Evolutionary conservation across 1,140 invertebrate genomes (phyloP), one percentile per base, ranked within the genome.

Genomic region (Aphidius gifuensis): DNA sequence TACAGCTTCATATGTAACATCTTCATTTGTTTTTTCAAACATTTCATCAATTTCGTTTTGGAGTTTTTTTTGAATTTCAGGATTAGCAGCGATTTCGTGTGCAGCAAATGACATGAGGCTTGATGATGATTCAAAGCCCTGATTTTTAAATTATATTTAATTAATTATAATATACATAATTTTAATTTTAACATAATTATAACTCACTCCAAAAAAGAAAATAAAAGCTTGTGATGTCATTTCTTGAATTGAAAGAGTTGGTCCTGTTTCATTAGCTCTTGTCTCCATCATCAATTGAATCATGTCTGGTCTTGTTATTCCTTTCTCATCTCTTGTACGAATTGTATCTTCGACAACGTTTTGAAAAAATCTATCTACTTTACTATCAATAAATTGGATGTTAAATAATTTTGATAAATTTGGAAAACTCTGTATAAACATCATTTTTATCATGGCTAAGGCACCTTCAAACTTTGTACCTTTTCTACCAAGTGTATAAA

Each of bases 51-150:
- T 80, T 74, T 88, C 86, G 59, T 83, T 72, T 58, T 80, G 78
- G 39, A 89, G 67, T 70, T 78, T 81, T 9, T 82, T 73, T 69
- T 89, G 86, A 23, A 84, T 68, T 3, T 84, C 79, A 4, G 78
- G 80, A 70, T 87, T 80, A 16, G 82, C 62, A 1, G 86, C 83
- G 32, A 90, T 68, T 50, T 83, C 64, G 61, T 80, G 81, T 1
- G 72, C 44, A 4, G 72, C 65, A 55, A 74, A 76, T 6, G 73
- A 66, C 9, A 85, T 66, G 0, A 80, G 61, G 21, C 72, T 74
- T 5, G 81, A 72, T 3, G 82, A 80, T 6, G 75, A 82, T 42
- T 83, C 82, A 57, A 80, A 84, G 5, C 82, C 83, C 16, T 16
- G 16, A 16, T 16, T 16, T 16, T 16, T 16, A 16, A 16, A 16